phyloP scores from a whole-genome alignment of 2,797 vertebrate genomes.

The Phylloscopus collybita region DNA sequence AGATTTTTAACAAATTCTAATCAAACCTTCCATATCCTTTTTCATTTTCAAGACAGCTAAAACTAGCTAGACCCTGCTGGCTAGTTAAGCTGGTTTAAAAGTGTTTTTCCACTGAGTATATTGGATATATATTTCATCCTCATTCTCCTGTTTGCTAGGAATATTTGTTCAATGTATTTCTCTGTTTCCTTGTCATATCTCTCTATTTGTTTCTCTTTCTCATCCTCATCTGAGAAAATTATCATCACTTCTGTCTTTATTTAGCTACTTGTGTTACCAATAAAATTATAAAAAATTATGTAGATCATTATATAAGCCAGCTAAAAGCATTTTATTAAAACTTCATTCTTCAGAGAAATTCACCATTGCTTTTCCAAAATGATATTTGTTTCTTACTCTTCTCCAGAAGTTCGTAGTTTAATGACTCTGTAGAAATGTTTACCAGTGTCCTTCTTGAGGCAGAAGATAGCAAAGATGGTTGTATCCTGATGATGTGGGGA shows the following conservation, averaged over 20 bases:
- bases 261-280: background rate
- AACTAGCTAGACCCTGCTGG: background rate
- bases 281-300: fast-evolving
- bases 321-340: background rate
- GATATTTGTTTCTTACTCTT: background rate
- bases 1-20: background rate
- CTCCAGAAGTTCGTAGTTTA: background rate
- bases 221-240: background rate
- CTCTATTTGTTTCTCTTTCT: background rate
- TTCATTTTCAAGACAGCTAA: background rate
- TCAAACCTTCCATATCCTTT: background rate
- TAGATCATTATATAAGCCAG: background rate
- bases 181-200: background rate
- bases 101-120: background rate
- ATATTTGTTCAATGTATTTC: background rate
- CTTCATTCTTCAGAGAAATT: background rate
- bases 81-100: background rate
- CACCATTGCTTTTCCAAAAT: background rate
- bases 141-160: background rate
- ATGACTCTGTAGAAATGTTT: background rate
- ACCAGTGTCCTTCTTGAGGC: background rate
- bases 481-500: background rate
- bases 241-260: background rate
- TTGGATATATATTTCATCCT: background rate
- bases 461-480: background rate